A percentile compares a stretch with the other conserved stretches of the same genome.
These are phyloP conservation scores for Strigamia maritima DNA, from an alignment of 2,888 invertebrate genomes.

Conservation along the genomic window DNA sequence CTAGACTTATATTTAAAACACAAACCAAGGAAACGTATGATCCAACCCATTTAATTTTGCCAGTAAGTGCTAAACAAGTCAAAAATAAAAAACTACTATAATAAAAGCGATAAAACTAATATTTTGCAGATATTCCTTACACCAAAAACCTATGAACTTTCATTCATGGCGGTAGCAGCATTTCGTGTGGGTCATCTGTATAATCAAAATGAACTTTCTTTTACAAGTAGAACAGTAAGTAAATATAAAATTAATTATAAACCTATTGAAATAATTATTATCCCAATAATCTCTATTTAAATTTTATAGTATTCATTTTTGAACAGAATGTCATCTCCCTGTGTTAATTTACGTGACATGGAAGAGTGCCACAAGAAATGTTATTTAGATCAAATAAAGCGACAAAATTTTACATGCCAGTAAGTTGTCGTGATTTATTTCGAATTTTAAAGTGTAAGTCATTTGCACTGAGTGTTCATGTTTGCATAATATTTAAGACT, in stretches of 20 bases:
- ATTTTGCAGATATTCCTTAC: background rate
- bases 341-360: background rate
- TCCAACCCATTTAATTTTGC: background rate
- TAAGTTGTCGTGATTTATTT: background rate
- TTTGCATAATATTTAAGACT: background rate
- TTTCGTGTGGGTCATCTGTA: background rate
- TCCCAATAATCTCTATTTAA: too few relatives aligned
- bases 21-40: background rate
- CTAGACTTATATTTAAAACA: background rate
- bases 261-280: too few relatives aligned
- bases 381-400: background rate
- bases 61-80: background rate
- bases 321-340: background rate
- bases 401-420: background rate
- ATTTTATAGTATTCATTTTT: background rate
- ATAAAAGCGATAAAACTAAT: background rate
- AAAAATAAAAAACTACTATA: background rate
- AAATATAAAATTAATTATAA: background rate
- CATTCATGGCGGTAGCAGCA: background rate
- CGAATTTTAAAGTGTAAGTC: too few relatives aligned
- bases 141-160: background rate
- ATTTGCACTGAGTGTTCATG: too few relatives aligned
- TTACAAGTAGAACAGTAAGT: background rate
- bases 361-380: background rate
- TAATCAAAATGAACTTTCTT: background rate